phyloP scores from a whole-genome alignment of 2,888 invertebrate genomes.

The Melanchra persicariae region DNA sequence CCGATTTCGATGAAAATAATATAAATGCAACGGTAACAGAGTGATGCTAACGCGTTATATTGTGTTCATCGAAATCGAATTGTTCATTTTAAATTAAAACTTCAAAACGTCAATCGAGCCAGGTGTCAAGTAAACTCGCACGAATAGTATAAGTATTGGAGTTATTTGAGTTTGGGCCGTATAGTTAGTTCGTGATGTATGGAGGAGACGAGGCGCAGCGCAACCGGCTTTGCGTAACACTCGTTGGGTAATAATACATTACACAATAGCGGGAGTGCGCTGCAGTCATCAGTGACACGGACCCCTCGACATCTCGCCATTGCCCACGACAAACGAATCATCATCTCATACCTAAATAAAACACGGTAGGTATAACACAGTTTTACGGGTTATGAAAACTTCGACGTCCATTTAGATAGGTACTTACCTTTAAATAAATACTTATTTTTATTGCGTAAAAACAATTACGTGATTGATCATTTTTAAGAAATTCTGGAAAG shows the following conservation, averaged over 20 bases:
- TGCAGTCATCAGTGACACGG: conserved; percentile 71
- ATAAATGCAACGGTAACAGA: too few relatives aligned
- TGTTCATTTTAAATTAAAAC: too few relatives aligned
- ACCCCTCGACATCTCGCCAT: conserved; percentile 72
- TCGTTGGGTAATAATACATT: conserved; percentile 72
- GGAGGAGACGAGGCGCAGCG: conserved; percentile 23
- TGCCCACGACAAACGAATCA: conserved; percentile 67
- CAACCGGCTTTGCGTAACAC: conserved; percentile 37
- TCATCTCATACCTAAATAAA: conserved; percentile 51
- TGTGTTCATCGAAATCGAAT: too few relatives aligned
- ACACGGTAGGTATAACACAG: conserved; percentile 34
- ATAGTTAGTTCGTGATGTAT: conserved; percentile 26
- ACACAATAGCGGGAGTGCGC: conserved; percentile 69
- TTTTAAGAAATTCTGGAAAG: conserved; percentile 65
- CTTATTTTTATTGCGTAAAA: conserved; percentile 39
- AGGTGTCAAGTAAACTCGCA: too few relatives aligned
- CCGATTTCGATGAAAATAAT: too few relatives aligned
- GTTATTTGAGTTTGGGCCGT: conserved; percentile 31
- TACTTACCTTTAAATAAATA: conserved; percentile 49
- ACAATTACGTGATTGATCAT: conserved; percentile 63
- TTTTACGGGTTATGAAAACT: conserved; percentile 43
- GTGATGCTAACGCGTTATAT: too few relatives aligned
- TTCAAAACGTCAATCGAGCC: too few relatives aligned
- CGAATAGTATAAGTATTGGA: too few relatives aligned
- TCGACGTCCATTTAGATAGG: conserved; percentile 41